Conservation (phyloP, 2,113 vertebrate species). For the Nasalis larvatus region DNA sequence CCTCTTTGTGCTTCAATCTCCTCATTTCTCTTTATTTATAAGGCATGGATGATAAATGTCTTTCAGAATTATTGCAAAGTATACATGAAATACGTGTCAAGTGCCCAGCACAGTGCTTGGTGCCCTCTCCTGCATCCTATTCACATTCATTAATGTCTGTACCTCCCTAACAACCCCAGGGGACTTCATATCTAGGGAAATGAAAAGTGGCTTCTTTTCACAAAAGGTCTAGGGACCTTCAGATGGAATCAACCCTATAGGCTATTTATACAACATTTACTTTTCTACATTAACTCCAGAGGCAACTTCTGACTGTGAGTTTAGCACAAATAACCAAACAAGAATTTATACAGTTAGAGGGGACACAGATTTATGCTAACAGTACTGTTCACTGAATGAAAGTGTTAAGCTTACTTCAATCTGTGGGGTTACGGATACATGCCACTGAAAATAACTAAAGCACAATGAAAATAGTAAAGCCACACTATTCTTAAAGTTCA, state of each 20-base stretch:
- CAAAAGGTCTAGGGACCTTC: slow-evolving; percentile 3
- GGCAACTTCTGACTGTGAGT: slow-evolving; percentile 24
- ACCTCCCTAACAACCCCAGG: not conserved
- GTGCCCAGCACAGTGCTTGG: not conserved
- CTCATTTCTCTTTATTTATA: slow-evolving; percentile 12
- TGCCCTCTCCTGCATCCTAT: not conserved
- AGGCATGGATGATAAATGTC: not conserved
- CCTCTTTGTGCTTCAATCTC: not conserved
- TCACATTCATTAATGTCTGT: slow-evolving; percentile 25
- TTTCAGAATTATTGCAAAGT: not conserved
- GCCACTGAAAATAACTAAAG: slow-evolving; percentile 32
- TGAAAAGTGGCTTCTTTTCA: slow-evolving; percentile 35
- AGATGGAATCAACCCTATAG: slow-evolving; percentile 19
- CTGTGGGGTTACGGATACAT: not conserved
- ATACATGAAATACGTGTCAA: not conserved
- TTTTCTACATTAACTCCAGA: slow-evolving; percentile 53
- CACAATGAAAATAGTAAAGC: not conserved
- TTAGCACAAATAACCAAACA: slow-evolving; percentile 43
- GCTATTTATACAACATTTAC: slow-evolving; percentile 53
- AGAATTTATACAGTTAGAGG: slow-evolving; percentile 36
- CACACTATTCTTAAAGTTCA: not conserved
- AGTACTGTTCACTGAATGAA: not conserved
- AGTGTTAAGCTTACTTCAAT: slow-evolving; percentile 22
- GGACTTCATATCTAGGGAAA: slow-evolving; percentile 23
- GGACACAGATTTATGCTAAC: not conserved